These are phyloP conservation scores for cattle (Bos taurus) DNA, from an alignment of 2,113 vertebrate species.

Conservation along the genomic window DNA sequence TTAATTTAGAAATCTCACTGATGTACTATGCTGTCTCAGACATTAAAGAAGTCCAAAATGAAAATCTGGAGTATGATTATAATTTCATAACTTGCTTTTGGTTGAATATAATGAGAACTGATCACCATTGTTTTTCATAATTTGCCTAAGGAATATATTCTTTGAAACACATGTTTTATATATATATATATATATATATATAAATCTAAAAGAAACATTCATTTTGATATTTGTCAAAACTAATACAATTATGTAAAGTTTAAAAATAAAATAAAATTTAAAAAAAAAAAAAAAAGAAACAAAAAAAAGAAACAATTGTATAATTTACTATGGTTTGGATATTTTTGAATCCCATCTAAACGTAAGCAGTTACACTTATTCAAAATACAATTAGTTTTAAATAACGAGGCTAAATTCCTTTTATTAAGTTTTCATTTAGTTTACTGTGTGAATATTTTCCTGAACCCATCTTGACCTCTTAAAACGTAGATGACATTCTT, in stretches of 20 bases:
- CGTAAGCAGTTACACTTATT: neutral
- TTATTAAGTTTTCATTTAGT: neutral
- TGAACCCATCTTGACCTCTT: neutral
- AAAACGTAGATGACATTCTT: neutral
- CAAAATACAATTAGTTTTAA: neutral
- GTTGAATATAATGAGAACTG: neutral
- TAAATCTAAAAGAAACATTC: neutral
- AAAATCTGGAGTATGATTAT: neutral
- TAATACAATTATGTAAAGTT: too few relatives aligned
- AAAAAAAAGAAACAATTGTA: neutral
- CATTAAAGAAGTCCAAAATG: neutral
- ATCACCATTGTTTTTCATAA: neutral
- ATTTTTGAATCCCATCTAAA: neutral
- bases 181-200: neutral
- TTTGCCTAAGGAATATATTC: neutral
- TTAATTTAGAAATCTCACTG: neutral
- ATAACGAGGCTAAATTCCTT: neutral
- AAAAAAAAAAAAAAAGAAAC: too few relatives aligned
- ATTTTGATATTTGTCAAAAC: too few relatives aligned
- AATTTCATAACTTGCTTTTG: neutral
- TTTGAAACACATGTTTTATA: neutral
- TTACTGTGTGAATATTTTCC: neutral
- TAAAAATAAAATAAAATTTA: too few relatives aligned
- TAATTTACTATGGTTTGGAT: neutral
- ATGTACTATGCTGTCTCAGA: fast-evolving